These are phyloP conservation scores for Falcaria lacertinaria DNA, from an alignment of 2,888 invertebrate genomes.

Conservation along the genomic window DNA sequence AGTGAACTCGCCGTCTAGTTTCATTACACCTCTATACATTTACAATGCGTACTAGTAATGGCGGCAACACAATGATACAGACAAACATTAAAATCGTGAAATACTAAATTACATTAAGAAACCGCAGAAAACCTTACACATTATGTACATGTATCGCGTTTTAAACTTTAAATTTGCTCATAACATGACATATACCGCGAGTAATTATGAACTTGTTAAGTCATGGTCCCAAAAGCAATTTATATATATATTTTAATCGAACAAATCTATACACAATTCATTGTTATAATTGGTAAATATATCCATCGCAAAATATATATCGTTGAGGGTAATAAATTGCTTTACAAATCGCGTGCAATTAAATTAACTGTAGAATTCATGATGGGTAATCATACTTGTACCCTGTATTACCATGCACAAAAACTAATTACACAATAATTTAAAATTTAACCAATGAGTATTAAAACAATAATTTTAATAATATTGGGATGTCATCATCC, in stretches of 20 bases:
- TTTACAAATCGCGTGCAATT: constrained; percentile 9
- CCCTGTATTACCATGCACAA: constrained; percentile 61
- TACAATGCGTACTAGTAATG: constrained; percentile 48
- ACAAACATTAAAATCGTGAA: constrained; percentile 19
- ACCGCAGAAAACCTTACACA: background rate
- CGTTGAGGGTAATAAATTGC: constrained; percentile 20
- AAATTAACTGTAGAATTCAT: constrained; percentile 10
- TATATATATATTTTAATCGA: constrained; percentile 18
- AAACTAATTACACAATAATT: constrained; percentile 35
- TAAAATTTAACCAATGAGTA: constrained; percentile 47
- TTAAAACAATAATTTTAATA: constrained; percentile 21
- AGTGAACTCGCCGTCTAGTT: no score
- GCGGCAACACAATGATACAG: constrained; percentile 49
- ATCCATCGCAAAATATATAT: constrained; percentile 20
- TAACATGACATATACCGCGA: constrained; percentile 10
- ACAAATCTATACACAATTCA: constrained; percentile 37
- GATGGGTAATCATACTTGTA: constrained; percentile 41
- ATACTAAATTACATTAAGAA: background rate
- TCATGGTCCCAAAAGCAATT: constrained; percentile 57
- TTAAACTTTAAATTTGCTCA: background rate
- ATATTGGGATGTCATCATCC: background rate
- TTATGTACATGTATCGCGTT: background rate
- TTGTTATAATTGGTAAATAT: constrained; percentile 42
- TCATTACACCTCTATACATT: no score
- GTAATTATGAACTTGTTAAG: constrained; percentile 26